Evolutionary conservation across 2,888 invertebrate species (phyloP).

Genomic region (Polymixis flavicincta): DNA sequence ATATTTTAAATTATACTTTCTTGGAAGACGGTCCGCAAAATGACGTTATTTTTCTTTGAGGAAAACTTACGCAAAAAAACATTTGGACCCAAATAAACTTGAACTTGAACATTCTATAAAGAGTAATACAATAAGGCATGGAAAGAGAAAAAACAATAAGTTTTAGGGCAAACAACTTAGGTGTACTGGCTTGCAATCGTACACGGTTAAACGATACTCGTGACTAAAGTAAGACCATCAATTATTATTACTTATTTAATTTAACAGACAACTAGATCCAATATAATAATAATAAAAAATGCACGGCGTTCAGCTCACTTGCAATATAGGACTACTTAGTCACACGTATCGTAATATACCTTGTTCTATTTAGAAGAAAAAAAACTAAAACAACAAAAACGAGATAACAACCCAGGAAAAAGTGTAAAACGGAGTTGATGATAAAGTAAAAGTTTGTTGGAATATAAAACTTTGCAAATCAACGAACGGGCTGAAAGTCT

Average conservation of each 20-base stretch:
- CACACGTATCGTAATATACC: no score
- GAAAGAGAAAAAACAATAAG: background rate
- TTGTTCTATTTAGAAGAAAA: background rate
- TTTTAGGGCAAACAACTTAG: constrained; percentile 8
- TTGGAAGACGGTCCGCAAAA: background rate
- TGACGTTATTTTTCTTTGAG: constrained; percentile 5
- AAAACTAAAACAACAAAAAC: background rate
- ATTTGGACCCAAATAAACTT: constrained; percentile 1
- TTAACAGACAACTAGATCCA: no score
- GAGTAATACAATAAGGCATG: background rate
- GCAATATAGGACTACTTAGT: no score
- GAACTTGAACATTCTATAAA: constrained; percentile 1
- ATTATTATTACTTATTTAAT: no score
- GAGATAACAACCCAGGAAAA: background rate
- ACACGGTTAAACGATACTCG: no score
- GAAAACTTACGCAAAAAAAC: background rate
- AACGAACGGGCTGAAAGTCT: background rate
- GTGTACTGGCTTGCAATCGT: background rate
- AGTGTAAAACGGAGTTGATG: background rate
- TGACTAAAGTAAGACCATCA: no score
- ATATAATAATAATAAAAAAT: no score
- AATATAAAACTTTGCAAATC: constrained; percentile 4
- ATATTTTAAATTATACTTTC: constrained; percentile 19
- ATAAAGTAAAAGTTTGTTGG: background rate
- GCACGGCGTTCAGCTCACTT: no score